A percentile compares a stretch with the other conserved stretches of the same genome.
Evolutionary conservation across 2,113 vertebrate genomes (phyloP).

Genomic region (Callopanchax toddi): DNA sequence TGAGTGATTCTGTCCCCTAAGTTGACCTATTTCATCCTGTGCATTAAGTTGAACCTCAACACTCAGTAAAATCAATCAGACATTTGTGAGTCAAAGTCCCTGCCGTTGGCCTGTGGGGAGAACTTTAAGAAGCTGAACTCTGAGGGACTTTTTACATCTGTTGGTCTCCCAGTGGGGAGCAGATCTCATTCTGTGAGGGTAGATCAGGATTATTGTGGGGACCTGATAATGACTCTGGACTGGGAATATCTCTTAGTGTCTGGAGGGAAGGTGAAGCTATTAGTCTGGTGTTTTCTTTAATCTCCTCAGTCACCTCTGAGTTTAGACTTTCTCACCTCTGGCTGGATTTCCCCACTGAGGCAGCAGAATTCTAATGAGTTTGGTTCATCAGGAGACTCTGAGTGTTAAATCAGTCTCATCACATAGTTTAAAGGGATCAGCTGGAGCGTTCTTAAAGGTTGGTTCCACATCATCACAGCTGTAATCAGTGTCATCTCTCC

Average conservation of each 20-base stretch:
- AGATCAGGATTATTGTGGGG: not conserved
- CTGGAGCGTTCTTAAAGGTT: not conserved
- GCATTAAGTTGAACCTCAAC: too few species aligned
- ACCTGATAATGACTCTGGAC: conserved; percentile 7
- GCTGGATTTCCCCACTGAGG: conserved; percentile 8
- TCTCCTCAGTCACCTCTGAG: conserved; percentile 7
- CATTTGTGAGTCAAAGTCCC: too few species aligned
- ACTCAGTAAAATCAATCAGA: too few species aligned
- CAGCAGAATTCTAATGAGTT: conserved; percentile 11
- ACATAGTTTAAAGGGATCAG: not conserved
- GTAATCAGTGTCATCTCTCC: not conserved
- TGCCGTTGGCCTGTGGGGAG: not conserved
- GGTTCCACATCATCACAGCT: not conserved
- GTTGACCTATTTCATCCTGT: too few species aligned
- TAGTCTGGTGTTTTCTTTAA: conserved; percentile 22
- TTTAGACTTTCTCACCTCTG: conserved; percentile 16
- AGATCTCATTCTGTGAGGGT: not conserved
- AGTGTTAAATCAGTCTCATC: not conserved
- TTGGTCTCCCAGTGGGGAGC: not conserved
- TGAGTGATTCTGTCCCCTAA: too few species aligned
- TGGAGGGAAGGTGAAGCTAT: conserved; percentile 9
- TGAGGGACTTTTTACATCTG: not conserved
- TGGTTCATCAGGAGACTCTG: not conserved
- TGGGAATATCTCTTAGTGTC: not conserved
- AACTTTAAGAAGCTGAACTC: not conserved